phyloP scores from a whole-genome alignment of 1,140 invertebrate genomes.

The Dreissena polymorpha region DNA sequence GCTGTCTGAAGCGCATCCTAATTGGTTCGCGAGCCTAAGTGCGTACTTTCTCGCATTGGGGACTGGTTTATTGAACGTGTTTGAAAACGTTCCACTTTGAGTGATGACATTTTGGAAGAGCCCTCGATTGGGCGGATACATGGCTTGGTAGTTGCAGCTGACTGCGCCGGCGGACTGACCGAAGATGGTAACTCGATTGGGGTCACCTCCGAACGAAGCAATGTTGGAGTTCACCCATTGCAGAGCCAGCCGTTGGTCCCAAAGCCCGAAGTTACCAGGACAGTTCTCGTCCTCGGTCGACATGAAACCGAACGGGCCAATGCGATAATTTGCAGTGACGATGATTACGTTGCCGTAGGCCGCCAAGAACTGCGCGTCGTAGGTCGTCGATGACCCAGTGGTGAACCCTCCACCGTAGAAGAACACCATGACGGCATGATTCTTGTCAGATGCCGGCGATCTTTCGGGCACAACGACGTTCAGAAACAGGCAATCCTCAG shows the following conservation, averaged over 20 bases:
- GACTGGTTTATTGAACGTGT: slow-evolving; percentile 97
- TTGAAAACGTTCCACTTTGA: slow-evolving; percentile 73
- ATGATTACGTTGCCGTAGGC: slow-evolving; percentile 78
- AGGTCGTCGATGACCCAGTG: slow-evolving; percentile 50
- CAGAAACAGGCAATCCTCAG: slow-evolving; percentile 60
- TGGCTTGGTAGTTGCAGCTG: background rate
- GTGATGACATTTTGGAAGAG: slow-evolving; percentile 27
- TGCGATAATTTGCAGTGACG: slow-evolving; percentile 81
- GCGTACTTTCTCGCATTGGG: slow-evolving; percentile 88
- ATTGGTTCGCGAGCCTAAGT: too few species aligned
- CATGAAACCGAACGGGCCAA: slow-evolving; percentile 74
- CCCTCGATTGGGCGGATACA: slow-evolving; percentile 15
- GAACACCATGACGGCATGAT: slow-evolving; percentile 61
- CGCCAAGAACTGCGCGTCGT: slow-evolving; percentile 69
- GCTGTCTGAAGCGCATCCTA: too few species aligned
- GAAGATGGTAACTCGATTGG: slow-evolving; percentile 16
- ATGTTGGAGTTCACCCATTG: slow-evolving; percentile 40
- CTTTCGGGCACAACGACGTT: slow-evolving; percentile 44
- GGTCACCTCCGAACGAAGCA: slow-evolving; percentile 4
- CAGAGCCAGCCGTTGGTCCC: slow-evolving; percentile 28
- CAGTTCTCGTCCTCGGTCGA: slow-evolving; percentile 2
- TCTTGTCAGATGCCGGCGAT: background rate
- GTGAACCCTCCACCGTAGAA: slow-evolving; percentile 66
- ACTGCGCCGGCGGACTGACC: slow-evolving; percentile 20
- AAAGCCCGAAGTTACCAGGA: slow-evolving; percentile 25